Percentiles rank a stretch among this genome's conserved stretches.
Conservation (phyloP, 2,888 invertebrate species). For the Schrankia costaestrigalis region DNA sequence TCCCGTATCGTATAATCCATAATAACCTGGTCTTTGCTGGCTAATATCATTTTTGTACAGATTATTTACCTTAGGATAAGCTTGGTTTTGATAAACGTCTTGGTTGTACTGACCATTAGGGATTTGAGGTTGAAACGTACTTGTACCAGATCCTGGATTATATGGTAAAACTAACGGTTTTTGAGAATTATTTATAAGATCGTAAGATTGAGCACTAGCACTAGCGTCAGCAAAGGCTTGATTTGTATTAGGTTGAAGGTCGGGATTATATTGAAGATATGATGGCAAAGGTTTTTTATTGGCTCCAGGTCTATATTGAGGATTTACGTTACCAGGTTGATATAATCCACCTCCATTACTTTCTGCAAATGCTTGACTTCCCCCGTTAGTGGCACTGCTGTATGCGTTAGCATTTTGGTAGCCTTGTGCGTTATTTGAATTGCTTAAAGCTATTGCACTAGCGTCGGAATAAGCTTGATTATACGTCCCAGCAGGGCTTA, state of each 20-base stretch:
- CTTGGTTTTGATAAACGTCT: neutral
- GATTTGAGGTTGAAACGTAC: no score
- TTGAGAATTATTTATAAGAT: conserved; percentile 1
- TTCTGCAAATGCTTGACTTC: neutral
- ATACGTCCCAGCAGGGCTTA: no score
- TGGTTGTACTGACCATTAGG: conserved; percentile 1
- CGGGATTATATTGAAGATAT: conserved; percentile 12
- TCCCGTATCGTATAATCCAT: no score
- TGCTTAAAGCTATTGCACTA: neutral
- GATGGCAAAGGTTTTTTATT: conserved; percentile 10
- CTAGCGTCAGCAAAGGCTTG: conserved; percentile 1
- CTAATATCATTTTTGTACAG: no score
- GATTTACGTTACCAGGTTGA: neutral
- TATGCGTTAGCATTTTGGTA: neutral
- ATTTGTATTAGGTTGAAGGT: neutral
- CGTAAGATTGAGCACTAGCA: conserved; percentile 2
- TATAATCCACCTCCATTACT: conserved; percentile 2
- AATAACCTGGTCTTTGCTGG: no score
- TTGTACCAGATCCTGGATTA: neutral
- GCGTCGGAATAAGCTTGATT: conserved; percentile 6
- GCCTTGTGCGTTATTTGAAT: neutral
- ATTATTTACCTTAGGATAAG: no score
- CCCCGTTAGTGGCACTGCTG: neutral
- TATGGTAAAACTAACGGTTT: neutral
- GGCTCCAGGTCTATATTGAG: neutral